phyloP scores from a whole-genome alignment of 2,113 vertebrate species.

The Lycocorax pyrrhopterus region DNA sequence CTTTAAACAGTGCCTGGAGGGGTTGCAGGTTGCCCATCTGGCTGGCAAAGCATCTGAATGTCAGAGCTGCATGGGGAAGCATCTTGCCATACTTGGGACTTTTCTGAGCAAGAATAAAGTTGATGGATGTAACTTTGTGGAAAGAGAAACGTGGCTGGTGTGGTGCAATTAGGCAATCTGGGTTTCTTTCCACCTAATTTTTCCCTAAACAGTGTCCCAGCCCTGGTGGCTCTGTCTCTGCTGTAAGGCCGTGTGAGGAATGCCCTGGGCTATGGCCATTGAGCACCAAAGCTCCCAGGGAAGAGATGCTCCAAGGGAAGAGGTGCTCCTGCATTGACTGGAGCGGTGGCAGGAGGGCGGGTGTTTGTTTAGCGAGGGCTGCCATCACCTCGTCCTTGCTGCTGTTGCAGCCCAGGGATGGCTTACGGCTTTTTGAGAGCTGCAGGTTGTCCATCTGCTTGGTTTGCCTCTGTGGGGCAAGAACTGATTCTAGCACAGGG shows the following conservation, averaged over 20 bases:
- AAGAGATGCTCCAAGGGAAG: not conserved
- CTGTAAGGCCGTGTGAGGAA: rapidly evolving
- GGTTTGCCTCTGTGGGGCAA: not conserved
- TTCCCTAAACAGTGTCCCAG: not conserved
- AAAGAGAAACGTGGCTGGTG: not conserved
- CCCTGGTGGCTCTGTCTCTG: not conserved
- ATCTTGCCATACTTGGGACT: not conserved
- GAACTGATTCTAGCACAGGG: not conserved
- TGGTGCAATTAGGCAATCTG: not conserved
- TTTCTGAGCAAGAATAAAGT: not conserved
- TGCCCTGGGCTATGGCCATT: not conserved
- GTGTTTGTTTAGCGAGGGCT: rapidly evolving
- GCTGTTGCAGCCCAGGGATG: not conserved
- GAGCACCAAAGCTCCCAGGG: not conserved
- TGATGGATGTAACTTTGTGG: not conserved
- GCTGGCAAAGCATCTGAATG: not conserved
- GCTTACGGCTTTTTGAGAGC: not conserved
- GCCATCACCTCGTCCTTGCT: rapidly evolving
- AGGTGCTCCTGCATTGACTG: not conserved
- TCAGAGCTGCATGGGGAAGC: not conserved
- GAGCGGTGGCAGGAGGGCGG: rapidly evolving
- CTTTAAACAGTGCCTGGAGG: not conserved
- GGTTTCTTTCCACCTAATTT: not conserved
- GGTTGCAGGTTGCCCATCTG: not conserved
- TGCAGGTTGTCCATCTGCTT: not conserved